phyloP scores from a whole-genome alignment of 2,888 invertebrate genomes.

The Hoplodrina blanda region DNA sequence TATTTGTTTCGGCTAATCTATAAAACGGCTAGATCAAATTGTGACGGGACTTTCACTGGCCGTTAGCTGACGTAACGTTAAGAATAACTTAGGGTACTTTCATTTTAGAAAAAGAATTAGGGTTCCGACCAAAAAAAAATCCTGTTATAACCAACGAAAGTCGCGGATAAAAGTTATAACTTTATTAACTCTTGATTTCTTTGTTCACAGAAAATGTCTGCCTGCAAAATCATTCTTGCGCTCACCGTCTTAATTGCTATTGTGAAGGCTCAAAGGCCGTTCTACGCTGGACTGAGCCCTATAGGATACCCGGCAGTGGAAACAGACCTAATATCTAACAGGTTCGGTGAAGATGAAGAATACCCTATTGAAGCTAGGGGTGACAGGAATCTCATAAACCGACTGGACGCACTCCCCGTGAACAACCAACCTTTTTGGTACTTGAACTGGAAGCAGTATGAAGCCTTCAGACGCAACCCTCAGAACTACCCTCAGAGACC shows the following conservation, averaged over 20 bases:
- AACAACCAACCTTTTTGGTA: slow-evolving; percentile 60
- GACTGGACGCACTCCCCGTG: slow-evolving; percentile 48
- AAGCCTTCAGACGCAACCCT: slow-evolving; percentile 81
- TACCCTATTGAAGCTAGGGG: slow-evolving; percentile 90
- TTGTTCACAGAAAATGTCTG: slow-evolving; percentile 73
- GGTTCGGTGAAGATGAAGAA: slow-evolving; percentile 86
- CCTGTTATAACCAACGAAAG: too few relatives aligned
- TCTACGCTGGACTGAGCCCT: slow-evolving; percentile 91
- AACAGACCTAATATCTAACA: slow-evolving; percentile 78
- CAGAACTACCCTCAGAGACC: slow-evolving; percentile 77
- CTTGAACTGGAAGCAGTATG: slow-evolving; percentile 66
- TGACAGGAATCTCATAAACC: slow-evolving; percentile 54
- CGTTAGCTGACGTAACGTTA: too few relatives aligned
- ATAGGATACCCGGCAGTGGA: slow-evolving; percentile 91
- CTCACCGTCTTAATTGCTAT: slow-evolving; percentile 71
- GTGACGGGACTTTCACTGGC: too few relatives aligned
- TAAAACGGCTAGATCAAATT: too few relatives aligned
- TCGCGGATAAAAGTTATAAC: slow-evolving; percentile 1
- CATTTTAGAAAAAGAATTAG: too few relatives aligned
- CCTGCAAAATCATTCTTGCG: slow-evolving; percentile 69
- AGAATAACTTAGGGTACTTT: too few relatives aligned
- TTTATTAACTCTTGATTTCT: slow-evolving; percentile 44
- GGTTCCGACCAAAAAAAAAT: too few relatives aligned
- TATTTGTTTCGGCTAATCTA: too few relatives aligned
- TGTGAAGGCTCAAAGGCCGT: slow-evolving; percentile 91